Base-by-base conservation (phyloP, 2,797 vertebrate genomes). In the Sebastes goodei region DNA sequence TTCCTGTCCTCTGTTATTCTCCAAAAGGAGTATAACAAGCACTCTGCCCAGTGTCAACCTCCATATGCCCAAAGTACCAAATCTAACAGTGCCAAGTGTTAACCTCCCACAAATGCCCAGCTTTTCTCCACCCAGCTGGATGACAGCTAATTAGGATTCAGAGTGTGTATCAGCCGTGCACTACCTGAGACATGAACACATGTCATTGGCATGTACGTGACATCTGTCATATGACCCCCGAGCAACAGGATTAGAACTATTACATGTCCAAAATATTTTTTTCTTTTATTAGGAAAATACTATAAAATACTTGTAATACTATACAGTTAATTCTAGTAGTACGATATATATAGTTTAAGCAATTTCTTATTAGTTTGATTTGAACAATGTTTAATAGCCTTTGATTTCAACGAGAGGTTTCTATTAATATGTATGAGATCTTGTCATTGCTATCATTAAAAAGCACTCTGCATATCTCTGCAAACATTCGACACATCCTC, bases 1-100 rank as follows among this genome's bases (percentile, higher is more conserved):
- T 94, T 80, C 96, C 82, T 92, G 95, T 96, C 96, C 95, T 96
- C 94, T 96, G 94, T 97, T 94, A 96, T 56, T 96, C 96, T 97
- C 95, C 93, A 94, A 97, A 97, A 98, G 97, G 97, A 98, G 95
- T 95, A 96, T 97, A 98, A 97, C 97, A 94, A 97, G 96, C 97
- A 97, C 97, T 97, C 97, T 98, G 93, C 97, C 97, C 95, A 98
- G 96, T 97, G 97, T 98, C 96, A 97, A 97, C 94, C 97, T 98
- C 92, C 94, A 94, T 94, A 94, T 95, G 86, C 97, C 97, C 91
- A 99, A 98, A 97, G 97, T 99, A 96, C 95, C 97, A 97, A 97
- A 97, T 95, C 96, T 98, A 91, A 94, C 97, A 95, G 91, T 97
- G 92, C 95, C 97, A 95, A 88, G 81, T 72, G 97, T 98, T 97